A percentile compares a stretch with the other conserved stretches of the same genome.
phyloP scores from a whole-genome alignment of 2,888 invertebrate species.

The Sylvicola cinctus region DNA sequence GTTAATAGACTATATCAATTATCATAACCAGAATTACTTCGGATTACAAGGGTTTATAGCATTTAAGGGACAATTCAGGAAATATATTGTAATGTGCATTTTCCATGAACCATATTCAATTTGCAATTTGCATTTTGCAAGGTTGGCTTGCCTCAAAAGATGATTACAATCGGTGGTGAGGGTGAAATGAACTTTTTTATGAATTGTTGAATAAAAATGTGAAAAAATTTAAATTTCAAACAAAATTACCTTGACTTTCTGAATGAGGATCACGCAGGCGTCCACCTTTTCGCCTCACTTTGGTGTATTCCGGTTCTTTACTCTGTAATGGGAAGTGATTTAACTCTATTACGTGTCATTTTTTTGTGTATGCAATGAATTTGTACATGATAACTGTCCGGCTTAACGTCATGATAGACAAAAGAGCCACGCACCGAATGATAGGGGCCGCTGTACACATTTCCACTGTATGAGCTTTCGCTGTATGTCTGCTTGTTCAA shows the following conservation, averaged over 20 bases:
- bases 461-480: conserved; percentile 78
- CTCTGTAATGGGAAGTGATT: conserved; percentile 25
- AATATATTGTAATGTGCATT: too few relatives aligned
- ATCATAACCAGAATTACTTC: too few relatives aligned
- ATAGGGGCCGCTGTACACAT: conserved; percentile 71
- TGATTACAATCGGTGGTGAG: too few relatives aligned
- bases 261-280: conserved; percentile 60
- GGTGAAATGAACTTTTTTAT: too few relatives aligned
- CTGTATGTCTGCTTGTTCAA: conserved; percentile 69
- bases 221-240: too few relatives aligned
- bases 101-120: too few relatives aligned
- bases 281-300: conserved; percentile 64
- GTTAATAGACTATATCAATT: too few relatives aligned
- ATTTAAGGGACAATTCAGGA: too few relatives aligned
- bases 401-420: conserved; percentile 76
- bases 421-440: conserved; percentile 71
- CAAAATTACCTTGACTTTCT: conserved; percentile 53
- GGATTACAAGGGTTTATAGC: too few relatives aligned
- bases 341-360: conserved; percentile 1
- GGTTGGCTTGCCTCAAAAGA: too few relatives aligned
- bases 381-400: conserved; percentile 26
- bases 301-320: conserved; percentile 66
- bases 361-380: neutral
- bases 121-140: too few relatives aligned
- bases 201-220: too few relatives aligned